These are phyloP conservation scores for Ailurus styani DNA, from an alignment of 2,113 vertebrate genomes.

Conservation along the genomic window DNA sequence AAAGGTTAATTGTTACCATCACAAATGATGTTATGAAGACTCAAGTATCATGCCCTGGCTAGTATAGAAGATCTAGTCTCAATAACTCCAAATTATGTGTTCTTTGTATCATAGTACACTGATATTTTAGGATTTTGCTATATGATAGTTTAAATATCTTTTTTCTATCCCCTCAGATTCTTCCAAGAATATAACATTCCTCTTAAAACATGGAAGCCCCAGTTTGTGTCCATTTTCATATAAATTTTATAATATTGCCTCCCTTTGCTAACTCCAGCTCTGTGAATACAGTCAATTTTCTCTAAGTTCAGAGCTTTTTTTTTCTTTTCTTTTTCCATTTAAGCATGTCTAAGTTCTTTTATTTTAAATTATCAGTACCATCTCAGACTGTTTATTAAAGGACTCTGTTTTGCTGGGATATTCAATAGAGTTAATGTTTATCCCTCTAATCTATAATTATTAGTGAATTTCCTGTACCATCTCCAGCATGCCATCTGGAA, in stretches of 20 bases:
- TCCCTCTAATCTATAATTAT: constrained; percentile 4
- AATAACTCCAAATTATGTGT: background rate
- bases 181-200: background rate
- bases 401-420: background rate
- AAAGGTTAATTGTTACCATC: background rate
- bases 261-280: background rate
- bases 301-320: background rate
- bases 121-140: background rate
- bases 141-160: background rate
- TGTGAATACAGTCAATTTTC: background rate
- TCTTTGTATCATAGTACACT: background rate
- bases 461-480: constrained; percentile 13
- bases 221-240: background rate
- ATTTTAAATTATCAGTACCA: constrained; percentile 26
- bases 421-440: background rate
- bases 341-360: background rate
- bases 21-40: background rate
- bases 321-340: background rate
- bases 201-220: background rate
- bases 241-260: background rate
- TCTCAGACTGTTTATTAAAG: background rate
- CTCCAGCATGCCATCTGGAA: constrained; percentile 10
- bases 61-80: background rate
- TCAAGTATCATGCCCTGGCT: no score
- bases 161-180: background rate